Percentiles rank a stretch among this genome's conserved stretches.
These are phyloP conservation scores for Urophycis tenuis DNA, from an alignment of 2,797 vertebrate genomes.

Conservation along the genomic window DNA sequence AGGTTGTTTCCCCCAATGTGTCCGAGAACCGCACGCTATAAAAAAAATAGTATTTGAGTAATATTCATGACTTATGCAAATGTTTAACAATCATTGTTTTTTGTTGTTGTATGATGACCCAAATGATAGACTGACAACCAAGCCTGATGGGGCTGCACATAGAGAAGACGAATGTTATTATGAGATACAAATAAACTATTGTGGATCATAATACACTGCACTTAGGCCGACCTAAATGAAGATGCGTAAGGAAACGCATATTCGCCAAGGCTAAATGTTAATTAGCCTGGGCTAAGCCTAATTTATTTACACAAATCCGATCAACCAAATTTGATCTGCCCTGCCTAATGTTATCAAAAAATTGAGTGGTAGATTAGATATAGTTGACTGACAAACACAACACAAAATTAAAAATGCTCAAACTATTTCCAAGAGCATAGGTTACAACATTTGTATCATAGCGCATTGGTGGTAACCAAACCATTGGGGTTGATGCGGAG, in stretches of 20 bases:
- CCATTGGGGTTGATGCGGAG: constrained; percentile 40
- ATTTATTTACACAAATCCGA: background rate
- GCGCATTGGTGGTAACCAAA: background rate
- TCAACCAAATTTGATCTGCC: background rate
- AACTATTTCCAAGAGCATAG: background rate
- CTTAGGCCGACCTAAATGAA: background rate
- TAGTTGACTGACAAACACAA: background rate
- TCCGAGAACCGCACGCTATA: background rate
- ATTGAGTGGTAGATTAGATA: background rate
- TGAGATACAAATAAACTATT: background rate
- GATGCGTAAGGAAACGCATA: background rate
- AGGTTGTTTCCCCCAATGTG: background rate
- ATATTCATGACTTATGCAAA: background rate
- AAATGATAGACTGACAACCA: background rate
- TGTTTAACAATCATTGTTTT: background rate
- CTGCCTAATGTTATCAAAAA: no score
- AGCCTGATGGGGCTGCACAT: background rate
- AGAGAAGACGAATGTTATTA: background rate
- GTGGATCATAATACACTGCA: background rate
- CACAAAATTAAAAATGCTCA: background rate
- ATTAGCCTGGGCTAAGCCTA: background rate
- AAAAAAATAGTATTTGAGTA: no score
- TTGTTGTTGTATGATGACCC: background rate
- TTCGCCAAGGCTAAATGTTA: no score
- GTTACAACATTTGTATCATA: background rate